Percentiles rank a stretch among this genome's conserved stretches.
Conservation (phyloP, 2,888 invertebrate species). For the Aricia artaxerxes region DNA sequence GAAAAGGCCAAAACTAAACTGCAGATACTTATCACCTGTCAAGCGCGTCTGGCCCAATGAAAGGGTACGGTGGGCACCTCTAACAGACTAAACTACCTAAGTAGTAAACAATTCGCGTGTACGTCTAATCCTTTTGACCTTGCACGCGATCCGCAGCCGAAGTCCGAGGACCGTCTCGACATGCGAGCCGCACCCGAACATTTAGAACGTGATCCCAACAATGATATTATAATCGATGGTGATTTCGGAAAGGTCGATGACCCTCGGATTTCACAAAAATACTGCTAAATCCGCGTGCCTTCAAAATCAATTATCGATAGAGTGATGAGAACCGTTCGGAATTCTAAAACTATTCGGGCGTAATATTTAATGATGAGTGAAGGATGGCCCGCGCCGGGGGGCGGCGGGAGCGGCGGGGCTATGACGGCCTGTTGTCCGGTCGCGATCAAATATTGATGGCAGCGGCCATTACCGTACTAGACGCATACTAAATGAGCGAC, state of each 20-base stretch:
- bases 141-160: slow-evolving; percentile 1
- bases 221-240: slow-evolving; percentile 3
- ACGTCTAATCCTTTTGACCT: slow-evolving; percentile 11
- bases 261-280: background rate
- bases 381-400: background rate
- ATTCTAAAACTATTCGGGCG: slow-evolving; percentile 12
- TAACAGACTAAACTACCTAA: slow-evolving; percentile 4
- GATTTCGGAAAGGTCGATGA: background rate
- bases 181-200: background rate
- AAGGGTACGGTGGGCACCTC: slow-evolving; percentile 14
- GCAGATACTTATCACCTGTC: slow-evolving; percentile 11
- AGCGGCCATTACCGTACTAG: slow-evolving; percentile 54
- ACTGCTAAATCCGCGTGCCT: background rate
- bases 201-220: background rate
- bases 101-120: slow-evolving; percentile 4
- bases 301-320: background rate
- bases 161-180: slow-evolving; percentile 8
- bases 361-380: slow-evolving; percentile 22
- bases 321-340: background rate
- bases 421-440: slow-evolving; percentile 53
- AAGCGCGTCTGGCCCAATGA: background rate
- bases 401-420: background rate
- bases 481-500: slow-evolving; percentile 58
- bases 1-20: background rate
- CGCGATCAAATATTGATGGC: slow-evolving; percentile 74